A percentile compares a stretch with the other conserved stretches of the same genome.
phyloP scores from a whole-genome alignment of 2,888 invertebrate species.

The Entomobrya proxima region DNA sequence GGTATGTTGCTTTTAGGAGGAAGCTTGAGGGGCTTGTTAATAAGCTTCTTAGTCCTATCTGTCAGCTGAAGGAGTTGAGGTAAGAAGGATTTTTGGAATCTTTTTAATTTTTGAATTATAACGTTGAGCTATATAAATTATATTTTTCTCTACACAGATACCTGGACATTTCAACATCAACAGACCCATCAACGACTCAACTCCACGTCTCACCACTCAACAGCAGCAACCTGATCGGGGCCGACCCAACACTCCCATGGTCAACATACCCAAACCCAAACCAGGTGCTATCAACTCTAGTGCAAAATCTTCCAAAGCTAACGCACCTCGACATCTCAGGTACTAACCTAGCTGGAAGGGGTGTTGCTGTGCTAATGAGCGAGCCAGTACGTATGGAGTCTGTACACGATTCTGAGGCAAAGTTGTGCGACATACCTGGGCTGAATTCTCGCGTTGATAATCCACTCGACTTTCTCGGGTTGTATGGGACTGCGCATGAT shows the following conservation, averaged over 20 bases:
- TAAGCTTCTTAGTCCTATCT: constrained; percentile 50
- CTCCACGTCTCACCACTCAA: constrained; percentile 11
- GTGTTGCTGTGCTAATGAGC: constrained; percentile 77
- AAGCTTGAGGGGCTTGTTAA: constrained; percentile 56
- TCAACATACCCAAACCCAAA: constrained; percentile 85
- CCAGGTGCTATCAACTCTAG: constrained; percentile 84
- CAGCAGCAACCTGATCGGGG: constrained; percentile 42
- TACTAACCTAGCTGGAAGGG: constrained; percentile 94
- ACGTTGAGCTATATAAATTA: background rate
- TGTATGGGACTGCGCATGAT: constrained; percentile 92
- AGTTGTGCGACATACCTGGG: constrained; percentile 88
- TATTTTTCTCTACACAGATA: constrained; percentile 5
- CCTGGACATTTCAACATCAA: constrained; percentile 55
- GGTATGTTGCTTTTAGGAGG: background rate
- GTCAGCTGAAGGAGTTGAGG: constrained; percentile 54
- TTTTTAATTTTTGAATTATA: background rate
- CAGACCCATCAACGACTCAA: constrained; percentile 6
- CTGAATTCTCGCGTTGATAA: constrained; percentile 85
- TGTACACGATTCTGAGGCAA: constrained; percentile 33
- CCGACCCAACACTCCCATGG: constrained; percentile 41
- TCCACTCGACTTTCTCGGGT: constrained; percentile 92
- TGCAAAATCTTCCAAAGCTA: constrained; percentile 85
- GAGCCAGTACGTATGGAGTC: constrained; percentile 18
- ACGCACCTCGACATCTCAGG: constrained; percentile 95
- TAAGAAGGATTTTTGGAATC: background rate